These are phyloP conservation scores for Phrynocephalus vlangalii DNA, from an alignment of 2,797 vertebrate species.

Conservation along the genomic window DNA sequence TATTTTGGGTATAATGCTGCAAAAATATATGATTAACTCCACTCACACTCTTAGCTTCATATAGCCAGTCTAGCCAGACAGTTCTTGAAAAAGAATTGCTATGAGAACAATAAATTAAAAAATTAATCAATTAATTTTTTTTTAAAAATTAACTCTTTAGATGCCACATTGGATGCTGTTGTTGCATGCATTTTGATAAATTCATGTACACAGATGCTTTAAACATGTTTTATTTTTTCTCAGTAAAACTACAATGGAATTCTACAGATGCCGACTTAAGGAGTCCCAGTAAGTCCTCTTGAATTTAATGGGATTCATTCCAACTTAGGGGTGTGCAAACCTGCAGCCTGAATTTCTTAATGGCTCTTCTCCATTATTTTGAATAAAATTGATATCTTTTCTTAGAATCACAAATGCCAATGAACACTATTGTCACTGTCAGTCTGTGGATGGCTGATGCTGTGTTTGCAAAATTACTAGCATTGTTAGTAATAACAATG, in stretches of 20 bases:
- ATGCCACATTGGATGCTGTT: neutral
- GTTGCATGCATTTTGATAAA: neutral
- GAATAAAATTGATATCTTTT: slow-evolving; percentile 57
- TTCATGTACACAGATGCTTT: neutral
- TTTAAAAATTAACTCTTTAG: neutral
- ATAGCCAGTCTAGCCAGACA: neutral
- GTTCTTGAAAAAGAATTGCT: slow-evolving; percentile 5
- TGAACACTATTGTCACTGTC: slow-evolving; percentile 53
- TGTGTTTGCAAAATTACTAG: slow-evolving; percentile 72
- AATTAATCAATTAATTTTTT: slow-evolving; percentile 1
- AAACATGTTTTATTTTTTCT: neutral
- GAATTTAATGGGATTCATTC: neutral
- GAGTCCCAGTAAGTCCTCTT: neutral
- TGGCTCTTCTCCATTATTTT: slow-evolving; percentile 25
- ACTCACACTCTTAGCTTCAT: neutral
- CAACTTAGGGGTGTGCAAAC: too few relatives aligned
- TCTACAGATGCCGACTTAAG: too few relatives aligned
- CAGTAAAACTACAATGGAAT: neutral
- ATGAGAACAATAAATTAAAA: slow-evolving; percentile 20
- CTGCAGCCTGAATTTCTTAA: slow-evolving; percentile 25
- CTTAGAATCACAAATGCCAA: slow-evolving; percentile 58
- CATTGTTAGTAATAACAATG: slow-evolving; percentile 62
- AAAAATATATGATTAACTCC: too few relatives aligned
- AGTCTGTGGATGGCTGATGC: slow-evolving; percentile 57
- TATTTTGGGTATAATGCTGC: too few relatives aligned